phyloP scores from a whole-genome alignment of 2,797 vertebrate genomes.

The Premnoplex brunnescens region DNA sequence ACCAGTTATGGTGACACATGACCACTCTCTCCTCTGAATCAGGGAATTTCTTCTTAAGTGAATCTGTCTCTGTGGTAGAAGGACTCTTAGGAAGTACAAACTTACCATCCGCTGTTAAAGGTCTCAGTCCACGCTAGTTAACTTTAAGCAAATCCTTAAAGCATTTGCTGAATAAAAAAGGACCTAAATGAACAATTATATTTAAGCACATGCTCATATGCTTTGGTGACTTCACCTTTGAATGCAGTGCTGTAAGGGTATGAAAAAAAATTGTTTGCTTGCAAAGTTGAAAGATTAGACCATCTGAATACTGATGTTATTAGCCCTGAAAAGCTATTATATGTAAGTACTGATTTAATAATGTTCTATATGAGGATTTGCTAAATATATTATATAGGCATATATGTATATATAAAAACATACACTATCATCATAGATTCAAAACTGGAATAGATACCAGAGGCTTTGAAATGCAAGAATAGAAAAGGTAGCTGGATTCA shows the following conservation, averaged over 20 bases:
- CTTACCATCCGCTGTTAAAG: not conserved
- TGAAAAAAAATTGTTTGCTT: not conserved
- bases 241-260: not conserved
- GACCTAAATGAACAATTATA: not conserved
- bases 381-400: not conserved
- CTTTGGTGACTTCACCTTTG: not conserved
- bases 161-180: not conserved
- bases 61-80: not conserved
- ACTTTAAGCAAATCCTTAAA: not conserved
- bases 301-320: not conserved
- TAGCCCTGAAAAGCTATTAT: not conserved
- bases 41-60: not conserved
- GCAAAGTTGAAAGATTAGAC: not conserved
- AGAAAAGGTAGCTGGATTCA: conserved; percentile 4
- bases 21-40: not conserved
- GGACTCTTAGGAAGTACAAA: not conserved
- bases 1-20: not conserved
- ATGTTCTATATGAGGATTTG: not conserved
- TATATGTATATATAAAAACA: not conserved
- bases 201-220: not conserved
- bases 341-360: not conserved
- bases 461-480: not conserved
- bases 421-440: not conserved
- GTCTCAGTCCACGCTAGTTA: not conserved
- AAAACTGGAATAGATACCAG: not conserved